Percentiles rank a stretch among this genome's conserved stretches.
Conservation (phyloP, 2,797 vertebrate species). For the Perodicticus potto region DNA sequence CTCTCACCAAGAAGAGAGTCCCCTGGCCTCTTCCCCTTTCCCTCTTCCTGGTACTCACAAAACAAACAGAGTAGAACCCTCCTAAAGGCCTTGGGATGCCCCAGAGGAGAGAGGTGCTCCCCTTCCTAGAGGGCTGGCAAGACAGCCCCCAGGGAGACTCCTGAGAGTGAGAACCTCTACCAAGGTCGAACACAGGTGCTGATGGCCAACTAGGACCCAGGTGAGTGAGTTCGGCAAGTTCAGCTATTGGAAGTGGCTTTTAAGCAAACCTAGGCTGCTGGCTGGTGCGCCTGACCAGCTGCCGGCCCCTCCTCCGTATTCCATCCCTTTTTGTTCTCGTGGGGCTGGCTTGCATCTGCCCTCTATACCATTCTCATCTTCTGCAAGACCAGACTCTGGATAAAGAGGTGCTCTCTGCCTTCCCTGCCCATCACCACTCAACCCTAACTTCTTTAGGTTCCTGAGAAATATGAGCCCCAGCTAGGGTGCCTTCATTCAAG, state of each 20-base stretch:
- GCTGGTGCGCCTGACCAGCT: not conserved
- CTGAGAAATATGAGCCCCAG: not conserved
- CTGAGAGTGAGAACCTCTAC: not conserved
- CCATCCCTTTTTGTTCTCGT: not conserved
- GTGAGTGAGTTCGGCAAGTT: not conserved
- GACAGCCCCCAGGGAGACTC: not conserved
- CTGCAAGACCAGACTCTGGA: not conserved
- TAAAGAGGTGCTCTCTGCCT: not conserved
- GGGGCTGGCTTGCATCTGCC: not conserved
- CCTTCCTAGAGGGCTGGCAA: not conserved
- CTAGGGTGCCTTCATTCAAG: not conserved
- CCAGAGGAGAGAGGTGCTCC: not conserved
- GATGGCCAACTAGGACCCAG: not conserved
- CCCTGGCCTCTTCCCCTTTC: not conserved
- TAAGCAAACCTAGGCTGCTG: not conserved
- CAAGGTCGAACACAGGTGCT: not conserved
- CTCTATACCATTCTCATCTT: not conserved
- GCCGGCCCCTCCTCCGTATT: accelerated
- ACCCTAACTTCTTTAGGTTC: no score
- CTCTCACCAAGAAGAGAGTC: not conserved
- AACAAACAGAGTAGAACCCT: not conserved
- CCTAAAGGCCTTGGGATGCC: not conserved
- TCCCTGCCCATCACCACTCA: not conserved
- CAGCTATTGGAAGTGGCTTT: not conserved
- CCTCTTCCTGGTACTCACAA: not conserved